These are phyloP conservation scores for Atherix ibis DNA, from an alignment of 2,888 invertebrate species.

Conservation along the genomic window DNA sequence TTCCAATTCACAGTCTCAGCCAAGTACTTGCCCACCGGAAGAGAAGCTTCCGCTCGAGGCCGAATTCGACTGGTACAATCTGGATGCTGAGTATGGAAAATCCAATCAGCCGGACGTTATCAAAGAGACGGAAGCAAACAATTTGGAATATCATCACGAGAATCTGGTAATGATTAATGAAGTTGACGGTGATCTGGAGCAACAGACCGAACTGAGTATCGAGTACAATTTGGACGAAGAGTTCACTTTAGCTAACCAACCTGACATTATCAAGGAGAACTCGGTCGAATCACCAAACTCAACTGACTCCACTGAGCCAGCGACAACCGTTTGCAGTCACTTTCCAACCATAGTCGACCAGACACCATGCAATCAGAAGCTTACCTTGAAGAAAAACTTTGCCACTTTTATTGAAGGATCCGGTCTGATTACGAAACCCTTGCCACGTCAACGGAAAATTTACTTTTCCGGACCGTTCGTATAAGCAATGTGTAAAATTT, in stretches of 20 bases:
- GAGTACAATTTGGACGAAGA: slow-evolving; percentile 32
- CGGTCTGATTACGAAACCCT: slow-evolving; percentile 26
- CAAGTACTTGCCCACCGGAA: not conserved
- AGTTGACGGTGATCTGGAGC: slow-evolving; percentile 11
- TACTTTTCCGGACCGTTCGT: slow-evolving; percentile 32
- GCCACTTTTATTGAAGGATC: slow-evolving; percentile 28
- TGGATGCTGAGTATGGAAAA: slow-evolving; percentile 30
- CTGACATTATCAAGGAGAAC: slow-evolving; percentile 17
- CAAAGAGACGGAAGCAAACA: slow-evolving; percentile 15
- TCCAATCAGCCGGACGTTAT: slow-evolving; percentile 17
- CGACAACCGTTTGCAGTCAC: slow-evolving; percentile 11
- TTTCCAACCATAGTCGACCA: slow-evolving; percentile 12
- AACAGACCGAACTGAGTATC: slow-evolving; percentile 12
- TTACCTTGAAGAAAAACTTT: slow-evolving; percentile 19
- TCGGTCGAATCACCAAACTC: slow-evolving; percentile 7
- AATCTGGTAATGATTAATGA: slow-evolving; percentile 4
- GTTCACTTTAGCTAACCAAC: slow-evolving; percentile 18
- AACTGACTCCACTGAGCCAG: slow-evolving; percentile 4
- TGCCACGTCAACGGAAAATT: slow-evolving; percentile 29
- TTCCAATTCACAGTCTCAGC: not conserved
- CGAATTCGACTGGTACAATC: slow-evolving; percentile 33
- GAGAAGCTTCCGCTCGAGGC: slow-evolving; percentile 25
- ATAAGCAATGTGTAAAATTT: slow-evolving; percentile 11
- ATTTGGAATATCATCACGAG: slow-evolving; percentile 2
- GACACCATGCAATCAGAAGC: slow-evolving; percentile 12